Percentiles rank a stretch among this genome's conserved stretches.
phyloP scores from a whole-genome alignment of 2,113 vertebrate genomes.

The Capreolus pygargus region DNA sequence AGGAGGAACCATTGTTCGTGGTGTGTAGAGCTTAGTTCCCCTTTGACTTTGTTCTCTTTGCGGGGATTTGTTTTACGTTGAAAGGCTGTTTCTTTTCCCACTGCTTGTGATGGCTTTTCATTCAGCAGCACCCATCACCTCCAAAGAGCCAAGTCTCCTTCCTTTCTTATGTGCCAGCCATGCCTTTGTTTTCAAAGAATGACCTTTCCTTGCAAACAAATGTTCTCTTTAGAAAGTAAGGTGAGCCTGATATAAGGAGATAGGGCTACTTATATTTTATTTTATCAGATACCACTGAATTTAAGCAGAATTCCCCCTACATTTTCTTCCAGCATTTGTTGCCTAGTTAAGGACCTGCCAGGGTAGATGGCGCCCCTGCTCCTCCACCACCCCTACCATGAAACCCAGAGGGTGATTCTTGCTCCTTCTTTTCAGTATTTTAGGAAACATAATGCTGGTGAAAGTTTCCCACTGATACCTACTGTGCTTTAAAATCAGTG shows the following conservation, averaged over 20 bases:
- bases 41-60: not conserved
- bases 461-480: not conserved
- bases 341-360: not conserved
- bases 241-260: not conserved
- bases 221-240: conserved; percentile 21
- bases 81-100: not conserved
- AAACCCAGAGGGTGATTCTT: not conserved
- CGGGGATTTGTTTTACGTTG: not conserved
- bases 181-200: conserved; percentile 23
- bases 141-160: not conserved
- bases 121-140: not conserved
- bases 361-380: not conserved
- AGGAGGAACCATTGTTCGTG: not conserved
- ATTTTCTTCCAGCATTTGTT: not conserved
- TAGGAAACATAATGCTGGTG: not conserved
- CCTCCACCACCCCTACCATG: not conserved
- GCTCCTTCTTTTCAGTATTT: not conserved
- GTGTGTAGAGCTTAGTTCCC: not conserved
- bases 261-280: not conserved
- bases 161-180: not conserved
- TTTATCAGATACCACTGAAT: not conserved
- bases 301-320: not conserved
- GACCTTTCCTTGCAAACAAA: conserved; percentile 21
- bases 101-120: not conserved
- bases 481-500: not conserved